phyloP scores from a whole-genome alignment of 2,888 invertebrate genomes.

The Tholera decimalis region DNA sequence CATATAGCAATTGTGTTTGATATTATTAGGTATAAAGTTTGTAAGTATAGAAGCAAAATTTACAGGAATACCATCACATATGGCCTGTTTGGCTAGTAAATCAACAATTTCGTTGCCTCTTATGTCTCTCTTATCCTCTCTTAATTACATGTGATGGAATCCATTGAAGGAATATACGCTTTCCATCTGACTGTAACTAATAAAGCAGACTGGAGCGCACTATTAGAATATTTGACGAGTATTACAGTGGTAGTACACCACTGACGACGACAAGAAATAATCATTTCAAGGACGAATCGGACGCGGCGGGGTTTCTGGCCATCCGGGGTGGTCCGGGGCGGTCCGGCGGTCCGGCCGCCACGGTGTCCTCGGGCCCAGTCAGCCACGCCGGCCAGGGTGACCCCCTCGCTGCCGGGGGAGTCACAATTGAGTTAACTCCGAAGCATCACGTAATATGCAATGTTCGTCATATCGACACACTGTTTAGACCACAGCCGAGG shows the following conservation, averaged over 20 bases:
- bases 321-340: not conserved
- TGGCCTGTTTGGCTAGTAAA: too few relatives aligned
- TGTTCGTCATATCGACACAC: slow-evolving; percentile 13
- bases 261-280: slow-evolving; percentile 1
- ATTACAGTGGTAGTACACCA: too few relatives aligned
- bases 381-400: not conserved
- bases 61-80: too few relatives aligned
- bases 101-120: too few relatives aligned
- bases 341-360: not conserved
- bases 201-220: slow-evolving; percentile 3
- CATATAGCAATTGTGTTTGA: too few relatives aligned
- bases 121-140: too few relatives aligned
- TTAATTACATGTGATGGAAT: too few relatives aligned
- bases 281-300: slow-evolving; percentile 37
- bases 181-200: too few relatives aligned
- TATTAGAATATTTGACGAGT: slow-evolving; percentile 14
- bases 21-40: too few relatives aligned
- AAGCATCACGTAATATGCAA: slow-evolving; percentile 13
- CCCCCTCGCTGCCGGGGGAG: not conserved
- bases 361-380: not conserved
- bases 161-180: too few relatives aligned
- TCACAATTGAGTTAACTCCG: slow-evolving; percentile 32
- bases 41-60: too few relatives aligned
- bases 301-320: not conserved
- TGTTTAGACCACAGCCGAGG: slow-evolving; percentile 17